phyloP scores from a whole-genome alignment of 2,888 invertebrate species.

The Ypsolopha scabrella region DNA sequence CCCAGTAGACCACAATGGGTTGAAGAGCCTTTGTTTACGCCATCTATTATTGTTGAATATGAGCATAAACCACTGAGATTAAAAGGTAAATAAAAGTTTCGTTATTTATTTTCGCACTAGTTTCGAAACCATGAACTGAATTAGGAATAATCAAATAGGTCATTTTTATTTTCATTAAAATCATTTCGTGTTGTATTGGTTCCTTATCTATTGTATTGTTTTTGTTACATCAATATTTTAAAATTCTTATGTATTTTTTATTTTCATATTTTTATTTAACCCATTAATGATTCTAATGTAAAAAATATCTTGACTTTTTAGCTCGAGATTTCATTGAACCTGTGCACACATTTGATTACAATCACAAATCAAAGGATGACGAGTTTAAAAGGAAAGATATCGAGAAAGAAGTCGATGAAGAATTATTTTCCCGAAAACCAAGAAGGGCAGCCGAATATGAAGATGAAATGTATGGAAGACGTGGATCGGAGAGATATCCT shows the following conservation, averaged over 20 bases:
- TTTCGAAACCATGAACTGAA: neutral
- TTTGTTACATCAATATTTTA: neutral
- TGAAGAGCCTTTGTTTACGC: constrained; percentile 59
- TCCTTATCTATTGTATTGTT: too few relatives aligned
- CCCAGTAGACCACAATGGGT: constrained; percentile 33
- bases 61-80: constrained; percentile 72
- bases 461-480: constrained; percentile 20
- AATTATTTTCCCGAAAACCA: constrained; percentile 37
- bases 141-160: neutral
- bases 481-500: constrained; percentile 20
- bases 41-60: constrained; percentile 77
- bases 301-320: constrained; percentile 23
- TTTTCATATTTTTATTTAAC: neutral
- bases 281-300: neutral
- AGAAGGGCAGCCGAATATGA: constrained; percentile 15
- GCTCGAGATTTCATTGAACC: constrained; percentile 72
- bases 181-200: too few relatives aligned
- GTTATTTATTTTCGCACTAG: neutral
- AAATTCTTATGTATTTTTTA: neutral
- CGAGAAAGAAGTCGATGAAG: constrained; percentile 23
- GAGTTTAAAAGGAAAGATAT: constrained; percentile 42
- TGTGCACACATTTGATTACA: constrained; percentile 78
- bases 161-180: too few relatives aligned
- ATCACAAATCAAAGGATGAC: constrained; percentile 69
- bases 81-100: constrained; percentile 53